Base-by-base conservation (phyloP, 2,113 vertebrate species). In the Megaleporinus macrocephalus region DNA sequence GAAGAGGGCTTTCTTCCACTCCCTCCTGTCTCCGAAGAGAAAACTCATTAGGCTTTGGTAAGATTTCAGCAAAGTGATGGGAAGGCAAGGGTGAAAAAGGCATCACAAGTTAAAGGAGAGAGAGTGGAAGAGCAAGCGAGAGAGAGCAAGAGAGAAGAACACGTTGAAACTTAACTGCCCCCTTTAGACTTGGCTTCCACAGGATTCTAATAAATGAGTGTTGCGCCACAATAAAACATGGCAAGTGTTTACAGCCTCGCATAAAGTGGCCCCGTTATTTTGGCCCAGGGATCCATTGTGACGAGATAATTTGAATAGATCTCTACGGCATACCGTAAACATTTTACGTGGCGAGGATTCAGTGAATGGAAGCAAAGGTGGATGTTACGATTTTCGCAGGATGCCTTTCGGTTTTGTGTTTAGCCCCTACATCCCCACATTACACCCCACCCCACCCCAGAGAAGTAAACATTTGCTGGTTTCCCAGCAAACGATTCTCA, bases 251-350 rank as follows among this genome's bases (percentile, higher is more conserved):
- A 93, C 90, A 89, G 89, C 89, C 88, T 78, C 90, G 88, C 88
- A 91, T 93, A 93, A 93, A 93, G 89, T 83, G 82, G 72, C 85
- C 84, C 57, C 86, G 92, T 94, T 94, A 94, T 93, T 89, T 89
- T 90, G 89, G 91, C 89, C 91, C 88, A 84, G 93, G 93, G 93
- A 92, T 91, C 88, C 91, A 93, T 92, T 90, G 92, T 92, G 93
- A 93, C 92, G 91, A 89, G 92, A 92, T 93, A 80, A 94, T 94
- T 94, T 92, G 92, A 93, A 94, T 93, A 92, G 92, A 80, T 93
- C 92, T 93, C 91, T 87, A 89, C 88, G 89, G 89, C 89, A 86
- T 90, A 90, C 89, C 73, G 86, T 94, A 94, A 94, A 94, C 92
- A 92, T 94, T 94, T 70, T 94, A 94, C 88, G 74, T 90, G 87